phyloP scores from a whole-genome alignment of 2,888 invertebrate genomes.

The Erebia aethiops region DNA sequence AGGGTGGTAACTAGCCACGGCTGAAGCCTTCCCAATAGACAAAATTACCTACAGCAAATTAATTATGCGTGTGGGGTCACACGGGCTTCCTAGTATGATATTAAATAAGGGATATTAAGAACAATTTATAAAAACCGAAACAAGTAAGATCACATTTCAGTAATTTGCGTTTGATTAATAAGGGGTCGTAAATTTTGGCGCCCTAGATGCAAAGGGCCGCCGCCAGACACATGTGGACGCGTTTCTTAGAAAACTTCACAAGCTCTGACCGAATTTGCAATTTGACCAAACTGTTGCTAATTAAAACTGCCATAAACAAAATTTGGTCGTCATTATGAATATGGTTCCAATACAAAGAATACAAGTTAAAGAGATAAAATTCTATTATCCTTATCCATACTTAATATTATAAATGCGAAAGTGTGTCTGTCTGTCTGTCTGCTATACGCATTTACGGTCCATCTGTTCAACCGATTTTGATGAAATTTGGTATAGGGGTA shows the following conservation, averaged over 20 bases:
- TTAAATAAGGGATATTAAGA: slow-evolving; percentile 2
- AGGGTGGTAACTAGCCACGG: no score
- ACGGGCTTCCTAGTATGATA: neutral
- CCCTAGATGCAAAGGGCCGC: slow-evolving; percentile 53
- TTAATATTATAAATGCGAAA: no score
- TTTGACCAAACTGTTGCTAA: slow-evolving; percentile 44
- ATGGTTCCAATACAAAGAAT: neutral
- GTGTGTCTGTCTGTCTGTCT: no score
- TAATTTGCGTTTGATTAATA: slow-evolving; percentile 63
- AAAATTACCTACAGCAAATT: neutral
- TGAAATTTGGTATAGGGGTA: no score
- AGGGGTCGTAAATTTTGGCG: slow-evolving; percentile 64
- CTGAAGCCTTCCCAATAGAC: no score
- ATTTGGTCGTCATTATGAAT: neutral
- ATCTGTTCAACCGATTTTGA: no score
- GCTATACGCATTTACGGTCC: no score
- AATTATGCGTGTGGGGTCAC: neutral
- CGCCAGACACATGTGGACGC: slow-evolving; percentile 53
- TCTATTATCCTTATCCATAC: no score
- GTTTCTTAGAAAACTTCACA: slow-evolving; percentile 62
- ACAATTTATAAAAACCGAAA: slow-evolving; percentile 33
- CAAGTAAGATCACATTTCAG: slow-evolving; percentile 40
- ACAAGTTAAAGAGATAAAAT: neutral
- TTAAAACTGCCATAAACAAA: slow-evolving; percentile 38
- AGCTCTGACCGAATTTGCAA: slow-evolving; percentile 40